A percentile compares a stretch with the other conserved stretches of the same genome.
Evolutionary conservation across 2,113 vertebrate species (phyloP).

Genomic region (Pongo abelii): DNA sequence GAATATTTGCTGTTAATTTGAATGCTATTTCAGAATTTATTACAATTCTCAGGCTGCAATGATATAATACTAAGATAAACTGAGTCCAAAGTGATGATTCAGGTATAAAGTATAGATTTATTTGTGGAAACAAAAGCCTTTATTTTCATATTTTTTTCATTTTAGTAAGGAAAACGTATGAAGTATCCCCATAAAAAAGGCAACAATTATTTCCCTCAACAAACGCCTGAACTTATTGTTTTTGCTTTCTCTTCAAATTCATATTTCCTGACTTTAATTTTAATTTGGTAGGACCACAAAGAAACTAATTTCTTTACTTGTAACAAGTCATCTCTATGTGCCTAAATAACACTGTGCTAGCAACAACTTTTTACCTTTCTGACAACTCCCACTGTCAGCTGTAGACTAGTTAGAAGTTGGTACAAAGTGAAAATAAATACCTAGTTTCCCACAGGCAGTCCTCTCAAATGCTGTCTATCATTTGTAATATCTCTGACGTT

Average conservation of each 20-base stretch:
- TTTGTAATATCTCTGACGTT: slow-evolving; percentile 57
- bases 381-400: slow-evolving; percentile 56
- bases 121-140: neutral
- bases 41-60: neutral
- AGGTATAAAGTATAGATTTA: neutral
- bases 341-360: slow-evolving; percentile 43
- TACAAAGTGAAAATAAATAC: slow-evolving; percentile 73
- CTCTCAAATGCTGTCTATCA: slow-evolving; percentile 62
- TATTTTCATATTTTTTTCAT: neutral
- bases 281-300: slow-evolving; percentile 66
- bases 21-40: neutral
- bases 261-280: slow-evolving; percentile 60
- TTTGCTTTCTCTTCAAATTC: slow-evolving; percentile 47
- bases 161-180: neutral
- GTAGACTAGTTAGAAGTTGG: slow-evolving; percentile 53
- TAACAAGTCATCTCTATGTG: slow-evolving; percentile 43
- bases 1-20: slow-evolving; percentile 39
- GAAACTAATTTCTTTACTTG: slow-evolving; percentile 32
- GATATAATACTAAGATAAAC: slow-evolving; percentile 48
- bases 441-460: slow-evolving; percentile 63
- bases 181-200: neutral
- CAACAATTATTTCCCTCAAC: neutral
- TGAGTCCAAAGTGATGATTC: neutral
- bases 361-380: slow-evolving; percentile 49
- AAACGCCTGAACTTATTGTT: slow-evolving; percentile 39